These are phyloP conservation scores for Manacus vitellinus DNA, from an alignment of 2,113 vertebrate species.

Conservation along the genomic window DNA sequence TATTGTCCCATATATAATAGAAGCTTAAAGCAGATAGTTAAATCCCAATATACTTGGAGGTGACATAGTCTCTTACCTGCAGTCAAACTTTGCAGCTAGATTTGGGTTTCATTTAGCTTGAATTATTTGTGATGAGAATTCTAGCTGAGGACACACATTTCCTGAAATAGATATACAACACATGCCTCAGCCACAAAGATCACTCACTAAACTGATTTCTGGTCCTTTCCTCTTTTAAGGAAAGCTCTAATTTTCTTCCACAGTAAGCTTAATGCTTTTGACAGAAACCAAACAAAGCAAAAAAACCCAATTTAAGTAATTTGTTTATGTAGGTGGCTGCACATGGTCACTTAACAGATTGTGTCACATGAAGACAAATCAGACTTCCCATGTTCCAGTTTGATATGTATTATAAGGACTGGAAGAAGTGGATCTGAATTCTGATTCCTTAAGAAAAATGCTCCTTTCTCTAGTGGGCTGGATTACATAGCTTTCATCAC, in stretches of 20 bases:
- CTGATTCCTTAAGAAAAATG: background rate
- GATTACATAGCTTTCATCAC: background rate
- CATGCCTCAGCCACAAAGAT: background rate
- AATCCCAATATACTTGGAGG: background rate
- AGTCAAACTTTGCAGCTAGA: background rate
- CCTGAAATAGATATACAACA: background rate
- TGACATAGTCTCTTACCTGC: background rate
- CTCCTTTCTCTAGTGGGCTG: background rate
- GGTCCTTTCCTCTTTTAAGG: background rate
- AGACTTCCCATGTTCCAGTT: background rate
- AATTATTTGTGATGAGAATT: background rate
- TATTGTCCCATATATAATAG: background rate
- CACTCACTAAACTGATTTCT: background rate
- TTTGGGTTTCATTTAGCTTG: background rate
- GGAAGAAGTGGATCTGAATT: background rate
- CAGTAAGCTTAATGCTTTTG: background rate
- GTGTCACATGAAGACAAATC: background rate
- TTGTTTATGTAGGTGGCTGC: background rate
- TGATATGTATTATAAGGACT: background rate
- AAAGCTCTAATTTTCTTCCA: background rate
- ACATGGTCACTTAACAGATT: background rate
- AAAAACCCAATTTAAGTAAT: background rate
- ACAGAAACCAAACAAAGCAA: background rate
- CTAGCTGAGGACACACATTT: background rate
- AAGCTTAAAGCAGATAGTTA: background rate